Evolutionary conservation across 2,888 invertebrate genomes (phyloP).

Genomic region (Phyto melanocephala): DNA sequence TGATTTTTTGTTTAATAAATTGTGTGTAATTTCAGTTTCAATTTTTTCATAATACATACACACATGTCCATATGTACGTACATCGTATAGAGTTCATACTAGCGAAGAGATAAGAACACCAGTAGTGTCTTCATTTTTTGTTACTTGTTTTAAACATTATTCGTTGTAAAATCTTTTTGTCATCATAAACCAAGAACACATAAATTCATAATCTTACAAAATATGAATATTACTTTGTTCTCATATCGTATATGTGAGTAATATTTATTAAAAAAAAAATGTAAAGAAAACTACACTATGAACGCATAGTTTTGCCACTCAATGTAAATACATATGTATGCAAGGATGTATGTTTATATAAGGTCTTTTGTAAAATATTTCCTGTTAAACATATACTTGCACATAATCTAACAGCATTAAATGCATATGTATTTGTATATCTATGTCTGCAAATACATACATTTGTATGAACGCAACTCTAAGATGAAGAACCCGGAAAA

Average conservation of each 20-base stretch:
- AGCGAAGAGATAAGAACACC: too few relatives aligned
- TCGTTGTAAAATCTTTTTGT: background rate
- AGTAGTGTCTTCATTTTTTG: too few relatives aligned
- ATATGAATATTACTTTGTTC: background rate
- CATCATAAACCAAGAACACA: background rate
- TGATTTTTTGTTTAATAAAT: too few relatives aligned
- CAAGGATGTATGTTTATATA: background rate
- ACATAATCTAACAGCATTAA: background rate
- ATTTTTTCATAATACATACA: too few relatives aligned
- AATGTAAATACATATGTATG: background rate
- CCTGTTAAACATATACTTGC: constrained; percentile 6
- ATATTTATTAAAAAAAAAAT: background rate
- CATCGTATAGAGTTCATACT: too few relatives aligned
- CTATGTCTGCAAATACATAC: background rate
- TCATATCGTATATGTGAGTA: background rate
- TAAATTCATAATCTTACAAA: background rate
- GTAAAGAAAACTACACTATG: background rate
- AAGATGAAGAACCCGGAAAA: constrained; percentile 49
- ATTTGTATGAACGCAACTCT: background rate
- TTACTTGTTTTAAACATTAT: background rate
- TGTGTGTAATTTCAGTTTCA: too few relatives aligned
- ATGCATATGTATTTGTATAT: background rate
- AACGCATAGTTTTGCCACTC: background rate
- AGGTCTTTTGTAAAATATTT: constrained; percentile 39
- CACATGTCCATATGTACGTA: too few relatives aligned